Base-by-base conservation (phyloP, 1,140 invertebrate species). In the Phenacoccus solenopsis region DNA sequence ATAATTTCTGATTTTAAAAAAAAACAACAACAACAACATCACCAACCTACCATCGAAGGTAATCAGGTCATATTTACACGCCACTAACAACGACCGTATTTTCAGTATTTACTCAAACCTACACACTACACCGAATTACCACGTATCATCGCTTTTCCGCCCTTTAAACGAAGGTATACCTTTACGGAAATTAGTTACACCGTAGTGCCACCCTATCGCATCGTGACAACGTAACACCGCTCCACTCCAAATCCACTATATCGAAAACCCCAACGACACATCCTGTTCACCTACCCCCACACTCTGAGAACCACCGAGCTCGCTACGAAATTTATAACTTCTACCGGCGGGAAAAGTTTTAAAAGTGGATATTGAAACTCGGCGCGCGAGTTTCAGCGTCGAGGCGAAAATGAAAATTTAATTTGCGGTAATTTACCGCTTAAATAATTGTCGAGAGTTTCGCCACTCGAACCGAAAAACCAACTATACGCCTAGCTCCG, bases 391-490 rank as follows among this genome's bases (percentile, higher is more conserved):
- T 49, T 49, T 49, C 20, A 49, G 38, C 20, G 38, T 49, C 20
- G 38, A 49, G 38, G 38, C 38, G 38, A 49, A 49, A 49, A 49
- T 16, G 38, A 9, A 49, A 49, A 49, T 49, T 49, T 49, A 49
- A 49, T 49, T 49, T 49, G 38, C 38, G 38, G 38, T 49, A 49
- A 49, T 49, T 49, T 49, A 49, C 38, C 38, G 20, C 38, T 49
- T 49, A 49, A 49, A 49, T 49, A 49, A 49, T 49, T 49, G 38
- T 49, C 38, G 38, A 49, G 38, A 49, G 38, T 49, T 49, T 49
- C 30, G 30, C 30, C 20, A 49, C 38, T n/a, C 38, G 12, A 32
- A 32, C 30, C n/a, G n/a, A n/a, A n/a, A n/a, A n/a, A n/a, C n/a
- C n/a, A n/a, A n/a, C n/a, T n/a, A n/a, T n/a, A n/a, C n/a, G n/a